Conservation (phyloP, 2,888 invertebrate genomes). For the Coenonympha arcania region DNA sequence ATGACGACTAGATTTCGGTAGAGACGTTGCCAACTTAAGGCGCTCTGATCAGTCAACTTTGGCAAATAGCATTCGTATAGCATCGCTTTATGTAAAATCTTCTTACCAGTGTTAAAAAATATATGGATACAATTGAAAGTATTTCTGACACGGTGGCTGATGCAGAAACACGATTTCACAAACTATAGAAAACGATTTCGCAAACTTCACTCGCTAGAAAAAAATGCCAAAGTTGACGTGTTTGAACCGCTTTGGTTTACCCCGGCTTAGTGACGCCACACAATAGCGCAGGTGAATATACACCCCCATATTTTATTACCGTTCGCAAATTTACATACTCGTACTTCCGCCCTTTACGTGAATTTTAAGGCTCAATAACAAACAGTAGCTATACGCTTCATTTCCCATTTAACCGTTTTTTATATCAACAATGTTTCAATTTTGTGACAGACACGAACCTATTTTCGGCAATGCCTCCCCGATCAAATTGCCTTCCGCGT, state of each 20-base stretch:
- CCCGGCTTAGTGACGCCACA: not conserved
- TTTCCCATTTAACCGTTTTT: not conserved
- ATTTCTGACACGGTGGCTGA: too few relatives aligned
- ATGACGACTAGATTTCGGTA: too few relatives aligned
- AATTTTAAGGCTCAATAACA: conserved; percentile 6
- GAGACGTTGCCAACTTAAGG: too few relatives aligned
- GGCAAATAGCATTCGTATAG: too few relatives aligned
- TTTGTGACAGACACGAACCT: not conserved
- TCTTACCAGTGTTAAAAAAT: too few relatives aligned
- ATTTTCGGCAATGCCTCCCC: not conserved
- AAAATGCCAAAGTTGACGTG: not conserved
- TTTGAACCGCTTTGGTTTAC: not conserved
- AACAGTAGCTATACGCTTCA: not conserved
- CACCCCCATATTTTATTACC: not conserved
- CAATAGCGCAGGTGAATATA: not conserved
- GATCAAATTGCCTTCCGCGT: not conserved
- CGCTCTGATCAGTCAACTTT: too few relatives aligned
- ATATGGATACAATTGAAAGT: too few relatives aligned
- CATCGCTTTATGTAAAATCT: too few relatives aligned
- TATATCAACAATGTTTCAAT: conserved; percentile 3
- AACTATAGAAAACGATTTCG: too few relatives aligned
- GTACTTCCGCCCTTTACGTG: conserved; percentile 1
- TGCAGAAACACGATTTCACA: too few relatives aligned
- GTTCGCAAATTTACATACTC: conserved; percentile 3
- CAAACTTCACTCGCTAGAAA: too few relatives aligned